Evolutionary conservation across 2,797 vertebrate species (phyloP).

Genomic region (Florisuga fusca): DNA sequence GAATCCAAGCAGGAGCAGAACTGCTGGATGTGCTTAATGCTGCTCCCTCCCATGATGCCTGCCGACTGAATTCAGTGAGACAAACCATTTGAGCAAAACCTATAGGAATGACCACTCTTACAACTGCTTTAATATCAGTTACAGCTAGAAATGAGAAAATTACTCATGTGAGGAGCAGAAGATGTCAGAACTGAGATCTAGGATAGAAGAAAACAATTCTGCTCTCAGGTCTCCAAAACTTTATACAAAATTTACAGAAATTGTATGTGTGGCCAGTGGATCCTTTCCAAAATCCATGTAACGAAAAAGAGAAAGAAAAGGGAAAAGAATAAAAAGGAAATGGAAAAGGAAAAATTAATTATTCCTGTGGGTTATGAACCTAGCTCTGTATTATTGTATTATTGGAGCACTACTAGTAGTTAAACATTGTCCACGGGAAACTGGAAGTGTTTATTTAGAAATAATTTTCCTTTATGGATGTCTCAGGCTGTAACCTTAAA

Average conservation of each 20-base stretch:
- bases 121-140: background rate
- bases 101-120: background rate
- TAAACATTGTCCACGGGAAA: background rate
- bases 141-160: background rate
- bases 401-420: background rate
- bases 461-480: background rate
- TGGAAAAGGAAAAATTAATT: background rate
- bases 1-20: background rate
- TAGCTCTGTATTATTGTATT: background rate
- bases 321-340: background rate
- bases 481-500: slow-evolving; percentile 49
- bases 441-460: background rate
- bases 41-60: background rate
- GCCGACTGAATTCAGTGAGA: background rate
- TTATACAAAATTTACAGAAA: background rate
- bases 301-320: background rate
- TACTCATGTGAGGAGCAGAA: background rate
- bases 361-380: background rate
- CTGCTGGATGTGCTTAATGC: background rate
- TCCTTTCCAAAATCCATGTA: background rate
- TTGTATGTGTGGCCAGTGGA: background rate
- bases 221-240: background rate
- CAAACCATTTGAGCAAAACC: background rate
- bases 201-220: background rate
- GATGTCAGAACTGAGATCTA: background rate